phyloP scores from a whole-genome alignment of 2,113 vertebrate species.

The Neoarius graeffei region DNA sequence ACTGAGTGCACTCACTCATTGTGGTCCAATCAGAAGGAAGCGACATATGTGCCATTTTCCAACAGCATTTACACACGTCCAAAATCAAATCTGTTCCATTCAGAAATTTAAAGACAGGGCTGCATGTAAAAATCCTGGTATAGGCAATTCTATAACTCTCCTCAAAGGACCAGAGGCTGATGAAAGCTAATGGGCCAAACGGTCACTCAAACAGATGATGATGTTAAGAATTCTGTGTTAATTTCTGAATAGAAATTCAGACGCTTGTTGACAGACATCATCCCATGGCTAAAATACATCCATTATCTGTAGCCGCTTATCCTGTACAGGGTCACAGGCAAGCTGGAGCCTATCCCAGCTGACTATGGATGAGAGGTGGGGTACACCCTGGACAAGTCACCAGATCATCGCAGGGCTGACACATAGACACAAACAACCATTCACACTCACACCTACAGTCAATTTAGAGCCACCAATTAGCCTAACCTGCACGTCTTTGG shows the following conservation, averaged over 20 bases:
- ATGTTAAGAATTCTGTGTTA: neutral
- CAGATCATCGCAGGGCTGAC: too few species aligned
- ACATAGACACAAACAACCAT: too few species aligned
- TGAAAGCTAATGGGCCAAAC: neutral
- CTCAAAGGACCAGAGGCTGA: neutral
- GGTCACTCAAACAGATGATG: too few species aligned
- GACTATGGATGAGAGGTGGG: too few species aligned
- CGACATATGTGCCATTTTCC: neutral
- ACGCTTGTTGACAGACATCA: neutral
- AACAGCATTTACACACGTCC: neutral
- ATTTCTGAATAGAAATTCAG: neutral
- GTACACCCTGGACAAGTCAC: too few species aligned
- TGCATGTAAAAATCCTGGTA: neutral
- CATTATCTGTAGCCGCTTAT: too few species aligned
- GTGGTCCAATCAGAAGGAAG: neutral
- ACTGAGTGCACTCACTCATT: neutral
- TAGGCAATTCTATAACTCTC: neutral
- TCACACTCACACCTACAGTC: too few species aligned
- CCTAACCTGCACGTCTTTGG: too few species aligned
- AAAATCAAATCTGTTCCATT: too few species aligned
- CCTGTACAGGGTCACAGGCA: too few species aligned
- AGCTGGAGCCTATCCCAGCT: too few species aligned
- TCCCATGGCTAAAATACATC: neutral
- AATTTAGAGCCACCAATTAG: too few species aligned
- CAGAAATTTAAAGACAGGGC: neutral